Base-by-base conservation (phyloP, 2,888 invertebrate genomes). In the Drosophila pseudotalamancana region DNA sequence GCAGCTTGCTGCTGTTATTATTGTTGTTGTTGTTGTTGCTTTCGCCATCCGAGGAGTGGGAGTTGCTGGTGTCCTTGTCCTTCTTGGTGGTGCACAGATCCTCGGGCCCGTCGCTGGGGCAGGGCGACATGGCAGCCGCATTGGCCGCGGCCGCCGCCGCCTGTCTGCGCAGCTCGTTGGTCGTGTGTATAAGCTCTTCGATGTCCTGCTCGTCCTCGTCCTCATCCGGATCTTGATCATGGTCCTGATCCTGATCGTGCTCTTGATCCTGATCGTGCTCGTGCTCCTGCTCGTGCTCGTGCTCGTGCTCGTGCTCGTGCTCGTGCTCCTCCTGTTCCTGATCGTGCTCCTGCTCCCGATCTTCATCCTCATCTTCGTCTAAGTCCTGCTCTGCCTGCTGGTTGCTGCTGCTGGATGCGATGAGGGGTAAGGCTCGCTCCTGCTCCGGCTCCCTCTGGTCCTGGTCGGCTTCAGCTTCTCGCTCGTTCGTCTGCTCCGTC, bases 61-160 rank as follows among this genome's bases (percentile, higher is more conserved):
- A 31, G 23, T 45, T 37, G 40, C 53, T 50, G 8, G 40, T 42
- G 23, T 82, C 77, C 54, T 75, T 83, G 57, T 86, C 88, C 69
- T 88, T 91, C 50, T 87, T 87, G 64, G 89, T 91, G 65, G 89
- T 92, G 72, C 92, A 92, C 23, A 92, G 86, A 63, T 92, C 91
- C 74, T 92, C 92, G 3, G 92, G 92, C 0, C 89, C 91, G 19
- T 92, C 92, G 43, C 80, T 80, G 37, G 32, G 87, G 32, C 73
- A 76, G 4, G 82, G 89, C 9, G 85, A 79, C 69, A 88, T 82
- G 39, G 81, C 81, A 9, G 88, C 88, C 16, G 88, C 88, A 34
- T 86, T 82, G n/a, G 81, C 81, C 11, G 82, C 82, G 6, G 88
- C 88, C 1, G 71, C 84, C 0, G 82, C 80, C 2, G 90, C 87